Evolutionary conservation across 2,113 vertebrate genomes (phyloP), one percentile per base, ranked within the genome.

Genomic region (Vimba vimba): DNA sequence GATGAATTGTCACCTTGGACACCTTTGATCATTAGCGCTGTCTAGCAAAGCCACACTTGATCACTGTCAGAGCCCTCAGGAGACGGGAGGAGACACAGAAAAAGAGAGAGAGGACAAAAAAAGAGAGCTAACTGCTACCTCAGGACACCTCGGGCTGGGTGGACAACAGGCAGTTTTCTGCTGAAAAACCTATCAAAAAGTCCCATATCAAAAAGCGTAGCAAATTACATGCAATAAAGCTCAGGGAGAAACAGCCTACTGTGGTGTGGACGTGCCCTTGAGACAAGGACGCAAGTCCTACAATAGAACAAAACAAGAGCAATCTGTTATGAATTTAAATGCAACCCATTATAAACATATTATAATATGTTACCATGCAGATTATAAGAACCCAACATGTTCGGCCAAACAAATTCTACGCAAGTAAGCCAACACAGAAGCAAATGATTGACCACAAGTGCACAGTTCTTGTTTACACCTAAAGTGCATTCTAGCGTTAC

Each of bases 1-100:
- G 93, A 95, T 94, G 92, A 94, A 96, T 95, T 91, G 92, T 93
- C 88, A 92, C 89, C 84, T 91, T 89, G 91, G 91, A 94, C 76
- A 92, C 89, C 87, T 94, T 83, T 84, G 90, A 92, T 96, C 93
- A 95, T 94, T 91, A 90, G 85, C 85, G 12, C 90, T 94, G 85
- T 94, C 93, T 93, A 43, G 82, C 90, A 93, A 92, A 90, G 91
- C 89, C 91, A 90, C 83, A 94, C 90, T 96, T 95, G 94, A 93
- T 95, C 93, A 96, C 90, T 95, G 93, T 94, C 92, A 94, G 80
- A 87, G 78, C 77, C 87, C 90, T 91, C 87, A 89, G 59, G 91
- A 94, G 91, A 93, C 83, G 91, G 81, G 88, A 91, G 91, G 39
- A 64, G 62, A 62, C 62, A 33, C n/a, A 47, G 36, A 50, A 27